Evolutionary conservation across 1,140 invertebrate genomes (phyloP), one percentile per base, ranked within the genome.

Genomic region (Aphaenogaster rudis): DNA sequence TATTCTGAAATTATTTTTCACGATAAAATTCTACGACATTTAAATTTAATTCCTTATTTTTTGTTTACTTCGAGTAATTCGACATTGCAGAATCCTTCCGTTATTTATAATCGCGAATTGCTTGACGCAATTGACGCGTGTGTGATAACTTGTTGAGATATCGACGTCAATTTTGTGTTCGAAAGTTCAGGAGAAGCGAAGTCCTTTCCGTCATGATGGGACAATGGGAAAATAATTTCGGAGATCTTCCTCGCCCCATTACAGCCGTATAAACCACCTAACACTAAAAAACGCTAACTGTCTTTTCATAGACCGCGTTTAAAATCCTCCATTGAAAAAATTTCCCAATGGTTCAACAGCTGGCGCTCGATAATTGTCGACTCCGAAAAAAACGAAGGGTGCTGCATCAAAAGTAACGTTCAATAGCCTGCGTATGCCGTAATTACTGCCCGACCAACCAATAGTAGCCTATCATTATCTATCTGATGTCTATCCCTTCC

Each of bases 401-500:
- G 78, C 48, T 21, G 36, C 61, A 57, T 81, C 39, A 57, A 69
- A 33, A 11, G 28, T 66, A 79, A 79, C 61, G 48, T 71, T 71
- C 64, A 57, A 81, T 71, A 28, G 50, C 36, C 15, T 45, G 42
- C n/a, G 52, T 36, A 39, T 71, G 52, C 50, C 36, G 52, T 81
- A 81, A 81, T 81, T 81, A 71, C 21, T 8, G 42, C 33, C 21
- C 36, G 54, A 36, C 21, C 48, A 69, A 3, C 79, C 39, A 21
- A 71, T 81, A 81, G 54, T 42, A 59, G 21, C 39, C 64, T 81
- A 67, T 81, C 39, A 81, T 81, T 81, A 81, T 81, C 79, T 81
- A 71, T 71, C 64, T 33, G n/a, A 52, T 39, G 66, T 81, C 36
- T 69, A 42, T 66, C 52, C 69, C 61, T 36, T 33, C 45, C 42